Conservation (phyloP, 2,113 vertebrate genomes). For the Datnioides undecimradiatus region DNA sequence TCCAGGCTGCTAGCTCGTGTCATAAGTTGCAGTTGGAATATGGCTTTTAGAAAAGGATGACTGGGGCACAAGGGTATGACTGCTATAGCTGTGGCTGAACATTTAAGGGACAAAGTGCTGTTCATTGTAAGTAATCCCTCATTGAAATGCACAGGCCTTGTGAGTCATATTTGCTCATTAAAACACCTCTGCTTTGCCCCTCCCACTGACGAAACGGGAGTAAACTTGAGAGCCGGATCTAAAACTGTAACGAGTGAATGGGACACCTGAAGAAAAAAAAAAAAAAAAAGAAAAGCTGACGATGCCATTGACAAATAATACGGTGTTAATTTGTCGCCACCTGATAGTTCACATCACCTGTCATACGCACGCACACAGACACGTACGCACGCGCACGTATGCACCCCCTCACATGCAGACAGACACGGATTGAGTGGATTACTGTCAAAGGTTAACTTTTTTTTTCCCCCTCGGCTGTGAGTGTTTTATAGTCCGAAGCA, state of each 20-base stretch:
- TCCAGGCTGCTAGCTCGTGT: background rate
- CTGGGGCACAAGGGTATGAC: background rate
- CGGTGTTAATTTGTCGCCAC: slow-evolving; percentile 15
- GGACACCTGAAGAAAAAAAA: slow-evolving; percentile 11
- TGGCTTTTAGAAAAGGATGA: background rate
- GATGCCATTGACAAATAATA: slow-evolving; percentile 43
- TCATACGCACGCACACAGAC: slow-evolving; percentile 7
- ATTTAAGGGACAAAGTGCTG: slow-evolving; percentile 13
- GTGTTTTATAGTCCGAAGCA: slow-evolving; percentile 18
- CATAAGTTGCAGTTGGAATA: background rate
- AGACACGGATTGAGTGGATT: slow-evolving; percentile 1
- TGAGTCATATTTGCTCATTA: slow-evolving; percentile 67
- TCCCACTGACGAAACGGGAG: slow-evolving; percentile 53
- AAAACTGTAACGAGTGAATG: slow-evolving; percentile 49
- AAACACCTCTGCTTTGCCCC: slow-evolving; percentile 60
- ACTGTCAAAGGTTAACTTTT: slow-evolving; percentile 24
- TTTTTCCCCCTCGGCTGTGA: background rate
- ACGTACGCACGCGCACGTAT: background rate
- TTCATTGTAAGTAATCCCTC: slow-evolving; percentile 28
- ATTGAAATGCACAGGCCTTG: slow-evolving; percentile 50
- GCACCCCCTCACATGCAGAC: background rate
- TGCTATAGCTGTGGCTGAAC: background rate
- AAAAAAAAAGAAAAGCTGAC: background rate
- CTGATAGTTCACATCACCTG: slow-evolving; percentile 17
- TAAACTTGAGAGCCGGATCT: slow-evolving; percentile 49